Evolutionary conservation across 2,888 invertebrate species (phyloP), one percentile per base, ranked within the genome.

Genomic region (Diarsia rubi): DNA sequence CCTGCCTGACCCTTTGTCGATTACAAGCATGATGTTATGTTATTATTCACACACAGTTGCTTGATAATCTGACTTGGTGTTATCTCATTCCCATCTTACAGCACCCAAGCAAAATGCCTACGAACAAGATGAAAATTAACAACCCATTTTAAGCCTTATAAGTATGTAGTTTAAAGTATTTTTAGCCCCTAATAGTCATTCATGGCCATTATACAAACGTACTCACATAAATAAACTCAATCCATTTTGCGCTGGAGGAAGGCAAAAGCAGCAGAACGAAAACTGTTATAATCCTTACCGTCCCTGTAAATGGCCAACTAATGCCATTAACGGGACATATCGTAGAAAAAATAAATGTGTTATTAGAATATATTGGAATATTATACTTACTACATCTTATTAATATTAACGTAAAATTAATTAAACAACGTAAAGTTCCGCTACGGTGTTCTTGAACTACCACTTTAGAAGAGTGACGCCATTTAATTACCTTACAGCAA

Each of bases 61-160:
- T 19, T 31, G 24, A 16, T 57, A 72, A 70, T 69, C 54, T 45
- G 21, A 54, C 11, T 54, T 45, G 14, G 12, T 72, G 44, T 54
- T 31, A 72, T 21, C 9, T 31, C 21, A 45, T 49, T 45, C 45
- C 14, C 45, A 9, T 52, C 19, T 52, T 31, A 69, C 14, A n/a
- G 11, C 44, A 57, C 54, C 54, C 72, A 2, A 19, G 54, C 37
- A 54, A 57, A 71, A 71, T n/a, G 16, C 9, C 67, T 67, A n/a
- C 19, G 27, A 52, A 27, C 16, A 24, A 68, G n/a, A 44, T 19
- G 69, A 11, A 69, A 69, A 71, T 45, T 21, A 57, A 54, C 71
- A 16, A 57, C 16, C 0, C n/a, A 54, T 44, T 45, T 44, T 70
- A 24, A 45, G 16, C 44, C 24, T 16, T 37, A 31, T 27, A n/a